These are phyloP conservation scores for Acronicta psi DNA, from an alignment of 2,888 invertebrate species.

Conservation along the genomic window DNA sequence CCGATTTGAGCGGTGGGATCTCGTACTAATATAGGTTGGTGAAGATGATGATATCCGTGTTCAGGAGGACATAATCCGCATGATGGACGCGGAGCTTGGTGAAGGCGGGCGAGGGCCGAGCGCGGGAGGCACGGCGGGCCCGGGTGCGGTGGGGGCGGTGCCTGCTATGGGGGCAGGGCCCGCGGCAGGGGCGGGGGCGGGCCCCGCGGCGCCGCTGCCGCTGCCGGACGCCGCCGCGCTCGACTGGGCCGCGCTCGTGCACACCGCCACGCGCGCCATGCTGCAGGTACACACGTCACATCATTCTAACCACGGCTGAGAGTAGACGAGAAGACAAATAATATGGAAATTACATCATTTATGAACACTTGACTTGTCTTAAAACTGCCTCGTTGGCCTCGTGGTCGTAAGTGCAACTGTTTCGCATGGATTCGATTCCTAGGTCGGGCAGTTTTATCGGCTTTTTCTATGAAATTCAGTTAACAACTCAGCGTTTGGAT, in stretches of 20 bases:
- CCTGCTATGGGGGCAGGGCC: constrained; percentile 36
- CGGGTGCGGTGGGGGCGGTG: constrained; percentile 68
- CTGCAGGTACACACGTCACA: constrained; percentile 79
- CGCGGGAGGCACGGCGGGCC: constrained; percentile 7
- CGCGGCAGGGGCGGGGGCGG: constrained; percentile 58
- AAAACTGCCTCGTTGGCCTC: too few species aligned
- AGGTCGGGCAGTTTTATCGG: too few species aligned
- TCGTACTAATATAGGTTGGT: too few species aligned
- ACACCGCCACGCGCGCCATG: constrained; percentile 93
- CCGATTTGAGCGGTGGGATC: too few species aligned
- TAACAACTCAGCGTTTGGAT: too few species aligned
- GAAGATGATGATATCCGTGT: not conserved
- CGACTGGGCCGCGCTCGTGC: constrained; percentile 94
- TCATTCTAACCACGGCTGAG: too few species aligned
- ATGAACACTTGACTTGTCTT: too few species aligned
- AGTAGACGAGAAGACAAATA: too few species aligned
- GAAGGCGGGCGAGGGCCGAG: constrained; percentile 68
- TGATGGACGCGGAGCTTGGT: constrained; percentile 94
- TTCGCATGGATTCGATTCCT: too few species aligned
- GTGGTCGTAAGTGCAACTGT: too few species aligned
- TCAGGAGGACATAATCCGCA: constrained; percentile 95
- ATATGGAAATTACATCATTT: too few species aligned
- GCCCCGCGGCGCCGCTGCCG: constrained; percentile 80
- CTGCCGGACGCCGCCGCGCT: constrained; percentile 92
- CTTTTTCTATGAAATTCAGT: too few species aligned